Conservation (phyloP, 2,113 vertebrate genomes). For the Sander lucioperca region DNA sequence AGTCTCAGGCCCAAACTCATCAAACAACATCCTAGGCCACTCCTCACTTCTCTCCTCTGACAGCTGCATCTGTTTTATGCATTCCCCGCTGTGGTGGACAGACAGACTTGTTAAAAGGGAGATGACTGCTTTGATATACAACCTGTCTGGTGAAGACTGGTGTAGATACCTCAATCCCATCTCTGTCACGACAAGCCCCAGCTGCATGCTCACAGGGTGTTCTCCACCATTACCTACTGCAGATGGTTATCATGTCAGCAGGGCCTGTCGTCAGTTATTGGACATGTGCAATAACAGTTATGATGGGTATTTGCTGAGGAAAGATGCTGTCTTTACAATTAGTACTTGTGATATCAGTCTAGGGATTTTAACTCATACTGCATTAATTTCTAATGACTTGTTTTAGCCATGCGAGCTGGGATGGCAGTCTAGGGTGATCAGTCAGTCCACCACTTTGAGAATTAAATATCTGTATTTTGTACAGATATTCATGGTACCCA, state of each 20-base stretch:
- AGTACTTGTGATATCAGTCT: neutral
- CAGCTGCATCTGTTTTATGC: slow-evolving; percentile 80
- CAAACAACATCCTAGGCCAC: slow-evolving; percentile 51
- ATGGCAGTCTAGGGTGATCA: neutral
- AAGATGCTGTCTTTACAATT: slow-evolving; percentile 15
- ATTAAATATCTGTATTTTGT: neutral
- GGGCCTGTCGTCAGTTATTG: neutral
- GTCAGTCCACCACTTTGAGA: neutral
- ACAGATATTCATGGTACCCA: neutral
- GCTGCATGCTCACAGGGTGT: slow-evolving; percentile 51
- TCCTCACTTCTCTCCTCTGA: slow-evolving; percentile 53
- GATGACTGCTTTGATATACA: slow-evolving; percentile 74
- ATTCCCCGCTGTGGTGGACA: slow-evolving; percentile 66
- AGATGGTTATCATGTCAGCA: slow-evolving; percentile 54
- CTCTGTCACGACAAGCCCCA: slow-evolving; percentile 51
- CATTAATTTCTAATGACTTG: neutral
- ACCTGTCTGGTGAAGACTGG: slow-evolving; percentile 60
- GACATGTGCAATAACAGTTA: neutral
- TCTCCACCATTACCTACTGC: slow-evolving; percentile 38
- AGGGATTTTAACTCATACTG: neutral
- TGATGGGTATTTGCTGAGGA: slow-evolving; percentile 1
- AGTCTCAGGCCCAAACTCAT: slow-evolving; percentile 48
- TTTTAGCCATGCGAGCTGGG: neutral
- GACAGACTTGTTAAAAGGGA: slow-evolving; percentile 71
- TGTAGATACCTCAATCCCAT: slow-evolving; percentile 56